Evolutionary conservation across 2,888 invertebrate genomes (phyloP), one percentile per base, ranked within the genome.

Genomic region (Macrosiphum euphorbiae): DNA sequence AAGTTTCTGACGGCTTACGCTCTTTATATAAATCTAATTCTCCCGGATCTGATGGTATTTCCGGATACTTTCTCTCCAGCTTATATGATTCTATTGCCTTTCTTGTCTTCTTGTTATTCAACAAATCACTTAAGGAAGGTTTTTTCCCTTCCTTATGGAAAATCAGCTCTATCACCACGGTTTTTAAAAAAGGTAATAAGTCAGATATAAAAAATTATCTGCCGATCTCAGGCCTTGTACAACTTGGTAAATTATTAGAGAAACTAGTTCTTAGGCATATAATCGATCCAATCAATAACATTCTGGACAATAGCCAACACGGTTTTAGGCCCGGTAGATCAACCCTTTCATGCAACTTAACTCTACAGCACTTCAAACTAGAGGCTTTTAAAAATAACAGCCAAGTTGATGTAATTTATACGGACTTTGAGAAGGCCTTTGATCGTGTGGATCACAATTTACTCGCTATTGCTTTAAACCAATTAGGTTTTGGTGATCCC

Each of bases 321-420:
- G 95, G 95, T 11, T 95, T 95, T 78, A 91, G 94, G 47, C 94
- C 86, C 16, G 91, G 94, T 5, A 94, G 94, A 90, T 95, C 95
- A 3, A 95, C 95, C 44, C 88, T 94, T 24, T 94, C 95, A 28
- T 95, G 95, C 61, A 61, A 95, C 7, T 47, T 90, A n/a, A 67
- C 93, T 11, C 94, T 95, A 26, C 94, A 92, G 3, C 50, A 95
- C 50, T 94, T 94, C 94, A 88, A 95, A n/a, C 92, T 94, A 41
- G 86, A 94, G 1, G 47, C 91, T 11, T 87, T 95, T 13, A 90
- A 90, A 47, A 47, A 47, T 47, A 47, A 47, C 11, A 47, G 47
- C 47, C 47, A 47, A 47, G 47, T 47, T 47, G 47, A 47, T 47
- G 47, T 47, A 47, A 47, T 47, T 1, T 47, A 47, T 47, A 47